Evolutionary conservation across 2,113 vertebrate species (phyloP).

Genomic region (Myrmophylax atrothorax): DNA sequence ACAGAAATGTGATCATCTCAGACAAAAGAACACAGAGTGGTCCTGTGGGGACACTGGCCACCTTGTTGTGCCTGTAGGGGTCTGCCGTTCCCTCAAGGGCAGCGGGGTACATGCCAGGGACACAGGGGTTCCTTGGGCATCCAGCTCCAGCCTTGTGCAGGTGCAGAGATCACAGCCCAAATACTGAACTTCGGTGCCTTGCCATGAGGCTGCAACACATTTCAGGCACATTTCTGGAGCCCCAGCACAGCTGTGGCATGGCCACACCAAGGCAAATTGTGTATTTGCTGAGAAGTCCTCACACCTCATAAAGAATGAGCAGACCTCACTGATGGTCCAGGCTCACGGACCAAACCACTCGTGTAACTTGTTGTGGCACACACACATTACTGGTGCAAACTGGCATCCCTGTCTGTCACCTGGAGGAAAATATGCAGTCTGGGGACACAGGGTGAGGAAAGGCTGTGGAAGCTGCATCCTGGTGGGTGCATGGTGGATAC

Average conservation of each 20-base stretch:
- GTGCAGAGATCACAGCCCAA: background rate
- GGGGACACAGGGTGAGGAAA: background rate
- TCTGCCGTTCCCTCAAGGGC: background rate
- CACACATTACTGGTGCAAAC: background rate
- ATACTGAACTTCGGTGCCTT: background rate
- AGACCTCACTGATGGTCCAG: background rate
- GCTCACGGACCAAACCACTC: background rate
- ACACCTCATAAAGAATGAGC: accelerated
- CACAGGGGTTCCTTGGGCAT: background rate
- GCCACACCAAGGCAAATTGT: background rate
- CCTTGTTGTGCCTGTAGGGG: background rate
- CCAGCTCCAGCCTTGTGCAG: background rate
- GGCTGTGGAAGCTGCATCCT: background rate
- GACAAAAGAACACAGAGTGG: conserved; percentile 39
- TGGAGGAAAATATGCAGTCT: background rate
- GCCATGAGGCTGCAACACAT: background rate
- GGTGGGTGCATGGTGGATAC: background rate
- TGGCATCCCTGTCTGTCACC: background rate
- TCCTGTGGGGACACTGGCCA: background rate
- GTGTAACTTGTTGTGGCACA: background rate
- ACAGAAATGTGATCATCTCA: background rate
- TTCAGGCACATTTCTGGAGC: background rate
- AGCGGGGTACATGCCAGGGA: background rate
- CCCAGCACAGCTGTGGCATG: background rate
- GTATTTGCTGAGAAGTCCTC: background rate